A percentile compares a stretch with the other conserved stretches of the same genome.
Evolutionary conservation across 2,888 invertebrate genomes (phyloP).

Genomic region (Andricus curvator): DNA sequence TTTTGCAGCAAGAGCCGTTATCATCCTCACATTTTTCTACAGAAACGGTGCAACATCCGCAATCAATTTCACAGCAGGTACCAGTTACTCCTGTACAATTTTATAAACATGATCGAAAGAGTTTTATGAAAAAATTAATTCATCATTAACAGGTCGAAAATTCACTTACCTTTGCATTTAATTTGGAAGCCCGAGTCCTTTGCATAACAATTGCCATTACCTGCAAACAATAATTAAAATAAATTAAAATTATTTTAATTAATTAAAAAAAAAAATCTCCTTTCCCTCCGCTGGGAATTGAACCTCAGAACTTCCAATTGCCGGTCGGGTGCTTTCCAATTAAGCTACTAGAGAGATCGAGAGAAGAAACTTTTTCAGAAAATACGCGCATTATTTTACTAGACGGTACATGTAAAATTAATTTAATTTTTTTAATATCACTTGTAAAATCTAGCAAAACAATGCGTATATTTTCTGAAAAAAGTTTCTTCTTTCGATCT

Average conservation of each 20-base stretch:
- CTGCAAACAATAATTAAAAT: not conserved
- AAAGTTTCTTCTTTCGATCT: too few species aligned
- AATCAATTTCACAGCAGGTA: slow-evolving; percentile 2
- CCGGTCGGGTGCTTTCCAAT: too few species aligned
- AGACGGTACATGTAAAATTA: too few species aligned
- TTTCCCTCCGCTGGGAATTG: too few species aligned
- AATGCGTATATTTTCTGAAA: too few species aligned
- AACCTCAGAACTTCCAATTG: too few species aligned
- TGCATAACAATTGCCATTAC: not conserved
- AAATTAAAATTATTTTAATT: not conserved
- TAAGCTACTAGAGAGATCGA: too few species aligned
- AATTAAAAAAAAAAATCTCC: too few species aligned
- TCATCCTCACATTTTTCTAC: slow-evolving; percentile 11
- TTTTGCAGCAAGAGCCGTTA: not conserved
- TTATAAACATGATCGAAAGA: not conserved
- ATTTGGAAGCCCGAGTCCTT: not conserved
- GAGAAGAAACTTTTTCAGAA: too few species aligned
- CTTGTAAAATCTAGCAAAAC: too few species aligned
- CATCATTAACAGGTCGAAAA: not conserved
- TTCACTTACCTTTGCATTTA: not conserved
- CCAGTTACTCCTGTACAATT: slow-evolving; percentile 2
- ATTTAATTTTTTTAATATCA: too few species aligned
- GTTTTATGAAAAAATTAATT: slow-evolving; percentile 1
- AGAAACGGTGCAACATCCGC: slow-evolving; percentile 11
- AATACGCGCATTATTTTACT: too few species aligned